Evolutionary conservation across 2,113 vertebrate genomes (phyloP).

Genomic region (Struthio camelus): DNA sequence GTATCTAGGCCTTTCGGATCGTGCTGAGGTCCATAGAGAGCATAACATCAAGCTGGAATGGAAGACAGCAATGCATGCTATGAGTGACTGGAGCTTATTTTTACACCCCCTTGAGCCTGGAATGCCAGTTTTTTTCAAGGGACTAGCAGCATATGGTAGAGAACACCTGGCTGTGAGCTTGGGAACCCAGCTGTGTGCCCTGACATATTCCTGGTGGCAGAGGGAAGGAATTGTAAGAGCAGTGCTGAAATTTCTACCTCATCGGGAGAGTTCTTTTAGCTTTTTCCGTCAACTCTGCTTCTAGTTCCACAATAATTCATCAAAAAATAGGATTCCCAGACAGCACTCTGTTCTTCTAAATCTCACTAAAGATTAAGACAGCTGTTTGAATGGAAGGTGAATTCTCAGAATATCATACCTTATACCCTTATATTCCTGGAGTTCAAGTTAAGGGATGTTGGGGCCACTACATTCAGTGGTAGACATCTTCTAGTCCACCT

Average conservation of each 20-base stretch:
- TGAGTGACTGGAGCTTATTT: neutral
- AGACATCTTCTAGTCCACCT: neutral
- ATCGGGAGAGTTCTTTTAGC: neutral
- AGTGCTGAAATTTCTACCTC: neutral
- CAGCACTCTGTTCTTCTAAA: neutral
- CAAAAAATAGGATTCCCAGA: neutral
- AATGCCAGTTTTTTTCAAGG: neutral
- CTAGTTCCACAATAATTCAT: neutral
- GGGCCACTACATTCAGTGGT: neutral
- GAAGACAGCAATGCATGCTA: neutral
- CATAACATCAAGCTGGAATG: neutral
- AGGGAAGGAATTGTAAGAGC: neutral
- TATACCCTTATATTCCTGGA: neutral
- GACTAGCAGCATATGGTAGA: neutral
- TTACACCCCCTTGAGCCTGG: neutral
- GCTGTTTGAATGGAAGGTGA: neutral
- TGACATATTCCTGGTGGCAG: neutral
- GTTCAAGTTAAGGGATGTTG: neutral
- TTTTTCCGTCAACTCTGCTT: neutral
- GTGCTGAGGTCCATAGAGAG: rapidly evolving
- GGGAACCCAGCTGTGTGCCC: neutral
- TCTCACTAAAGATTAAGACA: neutral
- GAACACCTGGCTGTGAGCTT: neutral
- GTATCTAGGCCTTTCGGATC: neutral
- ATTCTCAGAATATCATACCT: neutral